Base-by-base conservation (phyloP, 2,797 vertebrate genomes). In the Gallirallus australis region DNA sequence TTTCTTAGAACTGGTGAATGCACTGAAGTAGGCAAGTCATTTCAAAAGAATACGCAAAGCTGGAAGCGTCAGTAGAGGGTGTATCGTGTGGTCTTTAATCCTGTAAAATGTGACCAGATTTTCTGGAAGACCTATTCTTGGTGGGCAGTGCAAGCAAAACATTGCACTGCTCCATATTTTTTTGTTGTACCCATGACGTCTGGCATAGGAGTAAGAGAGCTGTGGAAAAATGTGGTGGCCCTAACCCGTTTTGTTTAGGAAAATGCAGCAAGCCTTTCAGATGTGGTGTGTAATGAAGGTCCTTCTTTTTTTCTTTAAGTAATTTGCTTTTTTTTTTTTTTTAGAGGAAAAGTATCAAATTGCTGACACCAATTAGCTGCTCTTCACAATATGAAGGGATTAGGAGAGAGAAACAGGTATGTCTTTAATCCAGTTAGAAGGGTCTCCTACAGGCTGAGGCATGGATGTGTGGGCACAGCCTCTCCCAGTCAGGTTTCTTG, bases 1-100 rank as follows among this genome's bases (percentile, higher is more conserved):
- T 95, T 80, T 24, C 73, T 78, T 69, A 90, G 87, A 70, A 48
- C 42, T 54, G 28, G 42, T 9, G 33, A 76, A 68, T 86, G 53
- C 20, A 82, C 71, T 85, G 16, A 71, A 87, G 50, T 50, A 64
- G 90, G 65, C 33, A 23, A 39, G 28, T 52, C 50, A 75, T 92
- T 96, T 84, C 53, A 85, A 86, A 96, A 87, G 42, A 33, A 40
- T 40, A 19, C 73, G 72, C 61, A 80, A 47, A 66, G 13, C 13
- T 69, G 9, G 20, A 71, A 92, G 19, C 68, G 28, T 11, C 56
- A 80, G 27, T 9, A 71, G 48, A 57, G 12, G 2, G 6, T 85
- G 24, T n/a, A 39, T 27, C 82, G 2, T 39, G 20, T 2, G 5
- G 33, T 28, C 5, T n/a, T 39, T 80, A 48, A 53, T 23, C 31